Evolutionary conservation across 2,797 vertebrate species (phyloP).

Genomic region (Gymnothorax javanicus): DNA sequence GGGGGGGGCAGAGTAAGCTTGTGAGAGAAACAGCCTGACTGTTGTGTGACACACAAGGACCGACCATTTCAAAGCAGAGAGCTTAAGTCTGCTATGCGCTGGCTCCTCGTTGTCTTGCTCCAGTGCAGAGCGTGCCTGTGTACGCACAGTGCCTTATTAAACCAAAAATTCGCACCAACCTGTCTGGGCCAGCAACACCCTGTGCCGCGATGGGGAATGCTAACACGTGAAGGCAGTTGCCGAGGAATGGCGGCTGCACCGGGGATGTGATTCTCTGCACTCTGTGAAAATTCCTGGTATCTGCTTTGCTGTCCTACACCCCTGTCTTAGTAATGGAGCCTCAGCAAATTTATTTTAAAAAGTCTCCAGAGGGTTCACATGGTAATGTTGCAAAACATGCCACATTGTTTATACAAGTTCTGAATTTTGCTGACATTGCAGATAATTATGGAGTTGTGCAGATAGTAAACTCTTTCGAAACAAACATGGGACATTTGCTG

Average conservation of each 20-base stretch:
- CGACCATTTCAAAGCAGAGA: background rate
- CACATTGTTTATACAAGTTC: background rate
- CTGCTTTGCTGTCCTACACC: background rate
- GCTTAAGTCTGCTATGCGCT: slow-evolving; percentile 1
- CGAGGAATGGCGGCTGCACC: slow-evolving; percentile 9
- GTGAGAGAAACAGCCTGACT: background rate
- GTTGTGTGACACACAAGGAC: slow-evolving; percentile 1
- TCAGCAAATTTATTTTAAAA: background rate
- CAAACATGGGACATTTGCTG: background rate
- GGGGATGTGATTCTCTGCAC: background rate
- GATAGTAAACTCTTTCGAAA: background rate
- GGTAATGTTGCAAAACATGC: background rate
- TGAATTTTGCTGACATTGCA: background rate
- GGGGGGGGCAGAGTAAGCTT: background rate
- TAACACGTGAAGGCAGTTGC: background rate
- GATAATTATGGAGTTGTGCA: background rate
- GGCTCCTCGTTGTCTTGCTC: background rate
- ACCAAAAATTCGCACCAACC: background rate
- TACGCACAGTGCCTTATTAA: slow-evolving; percentile 2
- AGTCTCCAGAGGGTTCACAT: background rate
- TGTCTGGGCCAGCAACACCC: background rate
- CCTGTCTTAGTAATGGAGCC: background rate
- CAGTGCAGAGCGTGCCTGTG: background rate
- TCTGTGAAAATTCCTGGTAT: slow-evolving; percentile 1
- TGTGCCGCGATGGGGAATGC: background rate